These are phyloP conservation scores for Hirtodrosophila histrioides DNA, from an alignment of 2,888 invertebrate genomes.

Conservation along the genomic window DNA sequence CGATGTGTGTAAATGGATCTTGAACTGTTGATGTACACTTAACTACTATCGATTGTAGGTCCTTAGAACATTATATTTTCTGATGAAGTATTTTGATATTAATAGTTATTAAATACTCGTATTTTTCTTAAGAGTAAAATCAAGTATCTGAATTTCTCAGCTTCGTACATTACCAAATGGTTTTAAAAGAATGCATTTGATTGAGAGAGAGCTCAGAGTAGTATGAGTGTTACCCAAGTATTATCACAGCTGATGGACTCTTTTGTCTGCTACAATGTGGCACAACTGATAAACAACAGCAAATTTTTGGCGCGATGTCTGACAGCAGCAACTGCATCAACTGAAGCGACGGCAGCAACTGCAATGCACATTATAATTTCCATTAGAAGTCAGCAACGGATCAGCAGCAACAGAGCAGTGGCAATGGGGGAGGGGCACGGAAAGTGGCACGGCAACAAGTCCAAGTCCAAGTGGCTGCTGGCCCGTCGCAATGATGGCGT, in stretches of 20 bases:
- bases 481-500: slow-evolving; percentile 62
- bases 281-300: slow-evolving; percentile 56
- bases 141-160: too few relatives aligned
- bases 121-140: too few relatives aligned
- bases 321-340: slow-evolving; percentile 41
- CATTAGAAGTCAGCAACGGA: slow-evolving; percentile 66
- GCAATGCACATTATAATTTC: slow-evolving; percentile 75
- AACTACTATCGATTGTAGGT: too few relatives aligned
- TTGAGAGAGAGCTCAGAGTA: too few relatives aligned
- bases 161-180: too few relatives aligned
- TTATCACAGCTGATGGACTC: slow-evolving; percentile 23
- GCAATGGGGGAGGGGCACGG: not conserved
- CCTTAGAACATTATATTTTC: too few relatives aligned
- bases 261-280: slow-evolving; percentile 4
- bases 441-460: slow-evolving; percentile 56
- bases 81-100: too few relatives aligned
- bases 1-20: too few relatives aligned
- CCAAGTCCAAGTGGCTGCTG: slow-evolving; percentile 66
- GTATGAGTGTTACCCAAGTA: slow-evolving; percentile 2
- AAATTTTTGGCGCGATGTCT: slow-evolving; percentile 55
- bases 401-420: slow-evolving; percentile 13
- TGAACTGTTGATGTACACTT: too few relatives aligned
- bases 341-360: slow-evolving; percentile 57
- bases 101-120: too few relatives aligned
- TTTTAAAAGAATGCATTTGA: too few relatives aligned